Evolutionary conservation across 2,113 vertebrate genomes (phyloP), one percentile per base, ranked within the genome.

Genomic region (Tragulus kanchil): DNA sequence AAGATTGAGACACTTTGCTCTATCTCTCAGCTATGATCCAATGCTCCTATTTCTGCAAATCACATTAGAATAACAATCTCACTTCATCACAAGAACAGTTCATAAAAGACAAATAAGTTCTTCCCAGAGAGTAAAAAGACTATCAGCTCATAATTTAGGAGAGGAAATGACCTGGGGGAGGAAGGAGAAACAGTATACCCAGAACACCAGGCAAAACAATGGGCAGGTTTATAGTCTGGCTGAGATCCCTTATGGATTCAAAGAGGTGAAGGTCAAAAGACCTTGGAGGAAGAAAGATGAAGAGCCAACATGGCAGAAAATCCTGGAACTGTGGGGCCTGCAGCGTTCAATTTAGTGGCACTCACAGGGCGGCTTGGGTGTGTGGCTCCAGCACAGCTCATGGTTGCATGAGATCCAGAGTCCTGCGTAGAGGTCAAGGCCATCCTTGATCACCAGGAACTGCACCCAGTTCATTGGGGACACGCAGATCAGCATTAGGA

Each of bases 401-500:
- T 97, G 93, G 67, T 14, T 50, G 91, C 97, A 96, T n/a, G 93
- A 31, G n/a, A 81, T 95, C 97, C 97, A 98, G 91, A 98, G 97
- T 97, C 97, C 97, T 62, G 93, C 89, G 15, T 93, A n/a, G 93
- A 97, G 91, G 71, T 97, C 95, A 78, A 94, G 54, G 56, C 96
- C 97, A 65, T 83, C 94, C 56, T 54, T 94, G 85, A 45, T 64
- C 91, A 97, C 93, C 88, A 98, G 93, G 82, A 97, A 95, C 82
- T 75, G 77, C 71, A 97, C 97, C 97, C 95, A 97, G 59, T 73
- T 88, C 93, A 96, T 11, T 36, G 96, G 71, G 73, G 94, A 96
- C 3, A 75, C 50, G 78, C 64, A 89, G 89, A 94, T 59, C 48
- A 96, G 19, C 77, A 97, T 15, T 31, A 98, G 58, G 64, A 98